Conservation (phyloP, 2,888 invertebrate genomes). For the Trissoscelio sp. region DNA sequence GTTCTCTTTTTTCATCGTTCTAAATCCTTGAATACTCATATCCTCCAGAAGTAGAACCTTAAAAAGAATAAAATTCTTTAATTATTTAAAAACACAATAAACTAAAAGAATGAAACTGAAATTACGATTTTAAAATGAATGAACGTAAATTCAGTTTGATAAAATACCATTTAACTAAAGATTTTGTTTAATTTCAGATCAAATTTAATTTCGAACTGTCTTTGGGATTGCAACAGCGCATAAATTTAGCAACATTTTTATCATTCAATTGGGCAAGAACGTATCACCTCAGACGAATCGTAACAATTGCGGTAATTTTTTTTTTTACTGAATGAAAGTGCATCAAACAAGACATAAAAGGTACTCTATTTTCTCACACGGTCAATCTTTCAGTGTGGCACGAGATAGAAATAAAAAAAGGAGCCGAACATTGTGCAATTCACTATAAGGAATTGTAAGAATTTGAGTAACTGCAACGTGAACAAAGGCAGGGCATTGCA, state of each 20-base stretch:
- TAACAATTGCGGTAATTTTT: constrained; percentile 47
- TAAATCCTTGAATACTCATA: constrained; percentile 65
- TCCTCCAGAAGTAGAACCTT: constrained; percentile 72
- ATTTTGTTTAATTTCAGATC: too few species aligned
- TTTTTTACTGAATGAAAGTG: constrained; percentile 59
- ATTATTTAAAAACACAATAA: background rate
- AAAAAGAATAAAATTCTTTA: background rate
- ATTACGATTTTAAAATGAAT: too few species aligned
- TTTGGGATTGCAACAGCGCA: constrained; percentile 7
- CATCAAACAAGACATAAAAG: constrained; percentile 63
- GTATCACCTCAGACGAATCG: constrained; percentile 35
- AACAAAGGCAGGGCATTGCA: constrained; percentile 58
- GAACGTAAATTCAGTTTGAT: too few species aligned
- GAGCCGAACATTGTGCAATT: constrained; percentile 50
- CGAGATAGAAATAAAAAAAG: constrained; percentile 11
- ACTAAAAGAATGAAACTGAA: too few species aligned
- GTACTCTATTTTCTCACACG: constrained; percentile 63
- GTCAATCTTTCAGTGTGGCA: constrained; percentile 48
- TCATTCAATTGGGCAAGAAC: constrained; percentile 42
- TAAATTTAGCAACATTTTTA: constrained; percentile 54
- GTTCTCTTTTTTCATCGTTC: constrained; percentile 41
- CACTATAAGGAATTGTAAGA: constrained; percentile 59
- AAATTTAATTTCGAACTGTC: too few species aligned
- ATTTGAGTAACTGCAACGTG: constrained; percentile 60
- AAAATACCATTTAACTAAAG: too few species aligned